phyloP scores from a whole-genome alignment of 2,113 vertebrate genomes.

The Alaudala cheleensis region DNA sequence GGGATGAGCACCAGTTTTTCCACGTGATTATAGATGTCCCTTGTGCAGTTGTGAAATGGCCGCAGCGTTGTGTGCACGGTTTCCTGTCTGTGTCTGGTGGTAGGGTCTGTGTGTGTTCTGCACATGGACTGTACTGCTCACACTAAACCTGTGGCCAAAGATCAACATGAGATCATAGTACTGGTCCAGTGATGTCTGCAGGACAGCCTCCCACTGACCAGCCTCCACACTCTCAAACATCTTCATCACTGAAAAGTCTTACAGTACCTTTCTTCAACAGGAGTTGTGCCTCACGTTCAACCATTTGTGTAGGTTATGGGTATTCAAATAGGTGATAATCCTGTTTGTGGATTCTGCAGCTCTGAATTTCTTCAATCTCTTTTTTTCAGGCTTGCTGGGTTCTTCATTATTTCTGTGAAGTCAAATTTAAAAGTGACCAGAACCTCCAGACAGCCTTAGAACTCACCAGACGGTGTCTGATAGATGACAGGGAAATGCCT shows the following conservation, averaged over 20 bases:
- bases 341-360: neutral
- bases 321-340: neutral
- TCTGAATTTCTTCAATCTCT: neutral
- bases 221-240: slow-evolving; percentile 79
- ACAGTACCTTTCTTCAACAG: neutral
- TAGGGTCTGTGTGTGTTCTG: slow-evolving; percentile 71
- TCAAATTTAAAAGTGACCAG: slow-evolving; percentile 98
- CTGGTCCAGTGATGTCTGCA: slow-evolving; percentile 76
- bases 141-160: slow-evolving; percentile 72
- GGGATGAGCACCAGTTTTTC: neutral
- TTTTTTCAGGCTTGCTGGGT: slow-evolving; percentile 93
- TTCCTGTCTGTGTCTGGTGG: slow-evolving; percentile 75
- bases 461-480: slow-evolving; percentile 91
- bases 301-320: neutral
- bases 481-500: slow-evolving; percentile 98
- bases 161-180: slow-evolving; percentile 81
- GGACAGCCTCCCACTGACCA: slow-evolving; percentile 71
- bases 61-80: slow-evolving; percentile 73
- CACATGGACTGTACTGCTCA: slow-evolving; percentile 70
- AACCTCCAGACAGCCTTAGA: slow-evolving; percentile 96
- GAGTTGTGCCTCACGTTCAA: neutral
- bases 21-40: neutral
- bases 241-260: neutral
- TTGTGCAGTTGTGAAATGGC: slow-evolving; percentile 41
- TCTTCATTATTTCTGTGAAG: slow-evolving; percentile 99